Evolutionary conservation across 1,140 invertebrate species (phyloP), one percentile per base, ranked within the genome.

Genomic region (Cydia strobilella): DNA sequence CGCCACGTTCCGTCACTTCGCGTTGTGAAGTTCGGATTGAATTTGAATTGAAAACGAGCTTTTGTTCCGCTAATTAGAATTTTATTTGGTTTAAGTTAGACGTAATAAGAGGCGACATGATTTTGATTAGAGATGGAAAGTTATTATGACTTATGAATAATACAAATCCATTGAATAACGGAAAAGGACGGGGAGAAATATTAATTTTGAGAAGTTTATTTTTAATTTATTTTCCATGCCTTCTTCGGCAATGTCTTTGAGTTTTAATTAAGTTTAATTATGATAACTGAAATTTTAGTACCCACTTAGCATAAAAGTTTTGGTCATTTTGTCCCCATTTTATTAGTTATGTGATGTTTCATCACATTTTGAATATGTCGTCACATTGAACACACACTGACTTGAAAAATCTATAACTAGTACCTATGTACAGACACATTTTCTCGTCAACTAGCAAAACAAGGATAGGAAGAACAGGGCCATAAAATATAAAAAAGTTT

Each of bases 11-110:
- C 63, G 63, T 31, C 63, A 65, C 27, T 31, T 27, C 27, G 13
- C 27, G 27, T 65, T 39, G 15, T 35, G 65, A 35, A 35, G 31
- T 35, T 69, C 42, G 65, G 15, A 69, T 69, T 69, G 25, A 65
- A 65, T 65, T 65, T 31, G 23, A 65, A 65, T 65, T 35, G 27
- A 7, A 65, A 65, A 65, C 15, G 63, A 35, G 27, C 63, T 65
- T 35, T 65, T 65, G 63, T 65, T 31, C 25, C 54, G 1, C 54
- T 23, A 59, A 59, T 59, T 59, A 59, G 51, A 59, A 59, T 59
- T 59, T 59, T 59, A 59, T 59, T 59, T 59, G 54, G 54, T 59
- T 59, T 59, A 59, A 20, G 54, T 20, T 59, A 51, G 48, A 23
- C 54, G 54, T 59, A 59, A 59, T 59, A 59, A 23, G 54, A 23